Base-by-base conservation (phyloP, 2,113 vertebrate species). In the Clarias magur region DNA sequence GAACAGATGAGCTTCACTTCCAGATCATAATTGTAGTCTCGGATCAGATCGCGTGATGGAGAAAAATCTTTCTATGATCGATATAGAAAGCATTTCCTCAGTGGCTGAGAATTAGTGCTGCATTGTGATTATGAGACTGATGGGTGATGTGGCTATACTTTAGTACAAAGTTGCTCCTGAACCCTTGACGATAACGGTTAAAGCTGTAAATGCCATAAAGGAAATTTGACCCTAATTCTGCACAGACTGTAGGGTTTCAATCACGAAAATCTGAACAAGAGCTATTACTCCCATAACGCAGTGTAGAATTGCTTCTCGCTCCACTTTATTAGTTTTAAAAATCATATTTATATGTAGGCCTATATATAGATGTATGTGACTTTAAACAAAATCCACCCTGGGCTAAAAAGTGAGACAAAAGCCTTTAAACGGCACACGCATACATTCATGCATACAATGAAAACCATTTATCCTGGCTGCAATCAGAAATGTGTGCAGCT, bases 11-110 rank as follows among this genome's bases (percentile, higher is more conserved):
- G 75, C 53, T 56, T 54, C 56, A 80, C 25, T 68, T 62, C 27
- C 48, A 56, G 85, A 80, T 67, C 27, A 57, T 68, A 67, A 67
- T 63, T 38, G 62, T 48, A 34, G 76, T 63, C 42, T 68, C 76
- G 38, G 42, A 57, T 2, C 2, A 10, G 42, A 57, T 2, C 2
- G 17, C 17, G 56, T 42, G 62, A 56, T 57, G 75, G 27, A 62
- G 62, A 85, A 56, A 23, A 34, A 12, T 38, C n/a, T 80, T 56
- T 78, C 23, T 17, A 30, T 16, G 27, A 65, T 79, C 73, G 19
- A 67, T 67, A 42, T 9, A 56, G 53, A 34, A 10, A 57, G 42
- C 62, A 34, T 27, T 80, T 53, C 85, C 62, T 75, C 83, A 56
- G n/a, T 42, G 42, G 13, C 59, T 30, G 38, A 62, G 25, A 76